These are phyloP conservation scores for Pandion haliaetus DNA, from an alignment of 2,113 vertebrate genomes.

Conservation along the genomic window DNA sequence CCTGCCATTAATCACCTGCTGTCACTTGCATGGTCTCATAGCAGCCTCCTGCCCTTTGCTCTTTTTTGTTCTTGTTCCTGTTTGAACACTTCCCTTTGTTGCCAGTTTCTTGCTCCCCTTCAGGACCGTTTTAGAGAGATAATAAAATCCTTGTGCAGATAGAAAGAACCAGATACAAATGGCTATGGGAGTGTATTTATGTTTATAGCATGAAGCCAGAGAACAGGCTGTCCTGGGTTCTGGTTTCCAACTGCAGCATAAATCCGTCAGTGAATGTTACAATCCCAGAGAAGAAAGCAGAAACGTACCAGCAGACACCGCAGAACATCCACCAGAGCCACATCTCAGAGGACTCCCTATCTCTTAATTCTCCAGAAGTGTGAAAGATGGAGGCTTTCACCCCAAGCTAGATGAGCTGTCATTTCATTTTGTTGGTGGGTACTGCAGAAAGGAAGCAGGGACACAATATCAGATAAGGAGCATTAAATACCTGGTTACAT, in stretches of 20 bases:
- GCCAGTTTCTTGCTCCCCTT: background rate
- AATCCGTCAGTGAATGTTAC: slow-evolving; percentile 46
- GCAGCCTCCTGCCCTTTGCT: slow-evolving; percentile 65
- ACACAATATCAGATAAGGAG: background rate
- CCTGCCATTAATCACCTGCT: slow-evolving; percentile 57
- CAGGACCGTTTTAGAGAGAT: slow-evolving; percentile 1
- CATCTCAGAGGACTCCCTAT: background rate
- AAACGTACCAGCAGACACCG: background rate
- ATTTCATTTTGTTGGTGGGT: background rate
- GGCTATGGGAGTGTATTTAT: slow-evolving; percentile 41
- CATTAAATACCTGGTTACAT: background rate
- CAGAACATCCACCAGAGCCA: background rate
- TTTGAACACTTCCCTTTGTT: slow-evolving; percentile 46
- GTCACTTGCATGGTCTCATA: slow-evolving; percentile 43
- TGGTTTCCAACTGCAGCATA: slow-evolving; percentile 65
- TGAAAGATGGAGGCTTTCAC: background rate
- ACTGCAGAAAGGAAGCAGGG: background rate
- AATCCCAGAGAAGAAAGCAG: background rate
- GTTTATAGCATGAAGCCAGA: slow-evolving; percentile 39
- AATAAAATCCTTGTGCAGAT: slow-evolving; percentile 36
- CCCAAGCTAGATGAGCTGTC: background rate
- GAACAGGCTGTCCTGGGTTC: slow-evolving; percentile 66
- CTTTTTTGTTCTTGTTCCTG: slow-evolving; percentile 47
- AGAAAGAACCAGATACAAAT: slow-evolving; percentile 30
- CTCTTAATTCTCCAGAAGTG: background rate